Base-by-base conservation (phyloP, 2,888 invertebrate species). In the Achlya flavicornis region DNA sequence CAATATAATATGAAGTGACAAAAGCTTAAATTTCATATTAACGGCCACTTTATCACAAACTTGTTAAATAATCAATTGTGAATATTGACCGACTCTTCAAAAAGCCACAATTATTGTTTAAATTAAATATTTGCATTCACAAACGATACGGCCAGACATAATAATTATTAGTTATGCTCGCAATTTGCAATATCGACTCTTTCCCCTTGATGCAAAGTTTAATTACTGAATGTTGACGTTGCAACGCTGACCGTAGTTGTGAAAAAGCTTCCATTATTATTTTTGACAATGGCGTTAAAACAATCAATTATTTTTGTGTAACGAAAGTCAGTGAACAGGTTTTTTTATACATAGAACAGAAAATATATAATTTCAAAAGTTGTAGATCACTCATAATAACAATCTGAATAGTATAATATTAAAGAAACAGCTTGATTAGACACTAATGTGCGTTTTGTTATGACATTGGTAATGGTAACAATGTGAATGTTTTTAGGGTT, bases 91-190 rank as follows among this genome's bases (percentile, higher is more conserved):
- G 46, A 53, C 48, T 0, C 57, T 11, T 48, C 48, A 61, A 57
- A 57, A 62, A 62, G 16, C 35, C 35, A 16, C 35, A 35, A 38
- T 33, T 60, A 33, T 32, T 58, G 63, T 61, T 58, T 58, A 63
- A 61, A 61, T 61, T 43, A 38, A 67, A 71, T 64, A 67, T 72
- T 68, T 66, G 48, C 62, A 61, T 66, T 68, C 58, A 58, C 61
- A 53, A 35, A 48, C 32, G 16, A 70, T 62, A 67, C 41, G n/a
- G 32, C 48, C 11, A 26, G 63, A 64, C 70, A 76, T 68, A 71
- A 72, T 72, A 68, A 75, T 73, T 70, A 72, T 72, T 64, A 61
- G 63, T 53, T 67, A 64, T 64, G 43, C 19, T 35, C 11, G 58
- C 57, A 65, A 61, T 38, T 26, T 43, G 12, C 19, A 32, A 58